Conservation (phyloP, 1,140 invertebrate genomes). For the Aphis craccivora region DNA sequence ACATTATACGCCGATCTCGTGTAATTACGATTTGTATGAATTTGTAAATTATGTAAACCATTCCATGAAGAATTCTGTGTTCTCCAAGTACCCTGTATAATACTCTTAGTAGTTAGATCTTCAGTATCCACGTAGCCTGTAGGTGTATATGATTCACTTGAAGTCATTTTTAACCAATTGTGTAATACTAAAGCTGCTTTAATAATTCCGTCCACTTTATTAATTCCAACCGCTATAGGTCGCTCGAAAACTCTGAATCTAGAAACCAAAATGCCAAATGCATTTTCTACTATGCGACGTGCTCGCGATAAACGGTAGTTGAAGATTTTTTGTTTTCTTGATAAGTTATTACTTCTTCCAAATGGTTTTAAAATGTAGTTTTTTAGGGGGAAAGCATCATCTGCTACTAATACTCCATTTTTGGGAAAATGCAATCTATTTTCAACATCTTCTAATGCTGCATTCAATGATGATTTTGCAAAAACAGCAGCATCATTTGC, state of each 20-base stretch:
- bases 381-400: neutral
- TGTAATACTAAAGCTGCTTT: slow-evolving; percentile 61
- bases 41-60: neutral
- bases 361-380: slow-evolving; percentile 61
- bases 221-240: slow-evolving; percentile 62
- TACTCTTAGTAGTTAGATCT: too few species aligned
- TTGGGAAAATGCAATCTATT: neutral
- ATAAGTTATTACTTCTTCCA: slow-evolving; percentile 63
- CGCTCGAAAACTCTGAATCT: slow-evolving; percentile 63
- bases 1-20: neutral
- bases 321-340: slow-evolving; percentile 60
- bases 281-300: slow-evolving; percentile 63
- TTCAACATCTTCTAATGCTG: slow-evolving; percentile 62
- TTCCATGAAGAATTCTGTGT: neutral
- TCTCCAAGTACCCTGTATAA: neutral
- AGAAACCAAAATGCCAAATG: slow-evolving; percentile 41
- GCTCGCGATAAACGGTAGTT: slow-evolving; percentile 55
- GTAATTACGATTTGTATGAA: slow-evolving; percentile 27
- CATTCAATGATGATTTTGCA: slow-evolving; percentile 57
- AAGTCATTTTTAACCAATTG: slow-evolving; percentile 59
- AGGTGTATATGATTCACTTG: neutral
- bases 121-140: neutral
- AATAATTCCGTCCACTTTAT: slow-evolving; percentile 62
- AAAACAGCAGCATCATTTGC: slow-evolving; percentile 63
- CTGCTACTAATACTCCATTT: neutral